Evolutionary conservation across 2,888 invertebrate species (phyloP).

Genomic region (Andrena chrysosceles): DNA sequence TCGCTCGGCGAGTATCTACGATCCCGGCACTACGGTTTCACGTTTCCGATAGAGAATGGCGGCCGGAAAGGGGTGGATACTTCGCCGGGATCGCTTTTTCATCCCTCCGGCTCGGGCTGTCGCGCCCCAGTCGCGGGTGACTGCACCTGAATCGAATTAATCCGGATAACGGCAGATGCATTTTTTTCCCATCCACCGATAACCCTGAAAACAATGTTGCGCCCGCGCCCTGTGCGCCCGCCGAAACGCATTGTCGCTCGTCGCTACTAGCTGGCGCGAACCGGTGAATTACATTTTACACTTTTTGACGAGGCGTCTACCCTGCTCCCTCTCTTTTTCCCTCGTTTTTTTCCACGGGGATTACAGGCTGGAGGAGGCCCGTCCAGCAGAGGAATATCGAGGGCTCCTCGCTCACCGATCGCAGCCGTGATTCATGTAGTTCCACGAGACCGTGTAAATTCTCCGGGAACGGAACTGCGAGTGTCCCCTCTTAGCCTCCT

Average conservation of each 20-base stretch:
- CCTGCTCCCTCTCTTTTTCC: background rate
- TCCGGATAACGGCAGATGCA: constrained; percentile 59
- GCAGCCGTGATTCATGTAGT: constrained; percentile 40
- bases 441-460: constrained; percentile 35
- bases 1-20: too few relatives aligned
- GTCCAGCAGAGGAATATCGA: constrained; percentile 34
- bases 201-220: constrained; percentile 71
- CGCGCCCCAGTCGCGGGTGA: constrained; percentile 53
- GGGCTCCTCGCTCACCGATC: constrained; percentile 38
- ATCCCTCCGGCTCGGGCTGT: constrained; percentile 33
- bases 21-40: too few relatives aligned
- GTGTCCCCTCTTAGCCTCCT: too few relatives aligned
- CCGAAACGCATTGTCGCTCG: constrained; percentile 51
- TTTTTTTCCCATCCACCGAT: constrained; percentile 57
- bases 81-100: constrained; percentile 38
- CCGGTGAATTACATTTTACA: constrained; percentile 69
- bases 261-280: constrained; percentile 53
- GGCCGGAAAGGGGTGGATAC: background rate
- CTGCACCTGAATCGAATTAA: constrained; percentile 64
- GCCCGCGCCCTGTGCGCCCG: constrained; percentile 27
- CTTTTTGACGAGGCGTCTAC: constrained; percentile 51
- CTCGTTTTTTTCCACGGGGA: constrained; percentile 4
- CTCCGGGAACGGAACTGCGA: too few relatives aligned
- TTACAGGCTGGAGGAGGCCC: constrained; percentile 5
- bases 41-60: background rate